phyloP scores from a whole-genome alignment of 1,140 invertebrate genomes.

The Marisa cornuarietis region DNA sequence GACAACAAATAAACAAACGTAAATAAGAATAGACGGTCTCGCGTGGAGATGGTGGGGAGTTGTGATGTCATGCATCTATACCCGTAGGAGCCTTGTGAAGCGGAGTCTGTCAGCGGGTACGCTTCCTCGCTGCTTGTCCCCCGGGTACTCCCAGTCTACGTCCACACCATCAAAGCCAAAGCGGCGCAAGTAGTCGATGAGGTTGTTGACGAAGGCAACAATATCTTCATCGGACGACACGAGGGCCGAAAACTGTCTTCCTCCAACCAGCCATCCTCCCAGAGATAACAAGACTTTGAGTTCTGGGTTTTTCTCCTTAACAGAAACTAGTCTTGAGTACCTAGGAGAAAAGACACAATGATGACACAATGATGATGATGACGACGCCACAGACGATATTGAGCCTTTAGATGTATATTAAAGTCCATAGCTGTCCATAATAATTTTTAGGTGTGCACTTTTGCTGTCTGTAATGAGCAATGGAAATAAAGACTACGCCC shows the following conservation, averaged over 20 bases:
- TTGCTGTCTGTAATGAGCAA: not conserved
- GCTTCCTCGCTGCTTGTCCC: constrained; percentile 29
- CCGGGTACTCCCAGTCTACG: constrained; percentile 95
- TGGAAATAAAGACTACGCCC: not conserved
- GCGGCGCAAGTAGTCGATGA: constrained; percentile 86
- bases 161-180: constrained; percentile 96
- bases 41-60: not conserved
- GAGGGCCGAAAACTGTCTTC: constrained; percentile 70
- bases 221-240: constrained; percentile 37
- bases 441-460: too few species aligned
- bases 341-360: not conserved
- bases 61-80: not conserved
- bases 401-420: not conserved
- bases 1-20: too few species aligned
- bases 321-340: constrained; percentile 24
- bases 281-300: constrained; percentile 89
- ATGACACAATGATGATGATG: not conserved
- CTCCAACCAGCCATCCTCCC: constrained; percentile 96
- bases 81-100: constrained; percentile 41
- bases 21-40: not conserved
- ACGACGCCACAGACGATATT: not conserved
- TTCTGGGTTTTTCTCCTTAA: constrained; percentile 33
- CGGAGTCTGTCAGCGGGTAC: constrained; percentile 31
- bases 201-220: constrained; percentile 53
- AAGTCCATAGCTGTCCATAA: not conserved